Conservation (phyloP, 2,888 invertebrate species). For the Tenthredo notha region DNA sequence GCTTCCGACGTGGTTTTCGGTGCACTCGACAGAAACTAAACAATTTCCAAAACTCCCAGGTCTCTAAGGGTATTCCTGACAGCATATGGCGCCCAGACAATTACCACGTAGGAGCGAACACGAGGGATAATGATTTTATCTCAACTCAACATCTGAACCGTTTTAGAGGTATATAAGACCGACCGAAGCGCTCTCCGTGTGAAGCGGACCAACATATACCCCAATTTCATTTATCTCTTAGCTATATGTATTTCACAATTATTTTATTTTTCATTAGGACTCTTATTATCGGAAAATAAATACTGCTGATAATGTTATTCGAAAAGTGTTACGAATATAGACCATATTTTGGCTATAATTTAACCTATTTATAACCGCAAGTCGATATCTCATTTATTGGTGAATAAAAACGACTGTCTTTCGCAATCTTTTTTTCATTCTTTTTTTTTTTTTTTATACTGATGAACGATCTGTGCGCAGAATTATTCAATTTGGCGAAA, state of each 20-base stretch:
- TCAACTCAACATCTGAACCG: constrained; percentile 43
- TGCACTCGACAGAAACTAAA: constrained; percentile 41
- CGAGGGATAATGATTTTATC: constrained; percentile 53
- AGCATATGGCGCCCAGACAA: constrained; percentile 72
- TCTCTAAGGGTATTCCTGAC: constrained; percentile 56
- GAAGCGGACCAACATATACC: constrained; percentile 5
- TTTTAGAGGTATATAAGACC: constrained; percentile 36
- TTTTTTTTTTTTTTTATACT: neutral
- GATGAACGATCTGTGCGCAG: neutral
- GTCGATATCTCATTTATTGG: neutral
- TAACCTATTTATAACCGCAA: neutral
- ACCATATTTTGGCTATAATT: neutral
- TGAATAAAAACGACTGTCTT: neutral
- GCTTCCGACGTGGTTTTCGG: constrained; percentile 44
- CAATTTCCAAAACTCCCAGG: constrained; percentile 48
- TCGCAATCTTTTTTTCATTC: neutral
- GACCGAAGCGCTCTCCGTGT: constrained; percentile 7
- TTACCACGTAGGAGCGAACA: constrained; percentile 61
- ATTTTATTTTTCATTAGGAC: neutral
- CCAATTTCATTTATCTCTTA: neutral
- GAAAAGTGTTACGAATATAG: neutral
- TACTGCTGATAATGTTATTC: neutral
- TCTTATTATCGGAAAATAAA: neutral
- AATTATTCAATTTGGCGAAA: neutral
- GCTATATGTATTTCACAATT: neutral